A percentile compares a stretch with the other conserved stretches of the same genome.
These are phyloP conservation scores for Hecatera dysodea DNA, from an alignment of 2,888 invertebrate species.

Conservation along the genomic window DNA sequence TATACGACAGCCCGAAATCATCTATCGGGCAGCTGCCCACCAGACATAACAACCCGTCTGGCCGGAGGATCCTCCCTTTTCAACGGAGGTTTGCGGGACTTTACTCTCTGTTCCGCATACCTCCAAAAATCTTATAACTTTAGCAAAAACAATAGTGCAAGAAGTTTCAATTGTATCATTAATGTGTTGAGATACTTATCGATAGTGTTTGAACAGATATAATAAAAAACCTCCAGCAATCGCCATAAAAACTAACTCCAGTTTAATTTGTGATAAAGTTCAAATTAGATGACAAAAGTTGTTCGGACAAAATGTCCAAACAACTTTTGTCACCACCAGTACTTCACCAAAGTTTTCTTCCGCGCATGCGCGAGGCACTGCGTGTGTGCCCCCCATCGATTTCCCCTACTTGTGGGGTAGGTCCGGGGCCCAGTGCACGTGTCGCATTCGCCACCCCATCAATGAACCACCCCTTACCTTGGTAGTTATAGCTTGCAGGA, in stretches of 20 bases:
- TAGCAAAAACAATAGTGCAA: neutral
- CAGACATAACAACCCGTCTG: no score
- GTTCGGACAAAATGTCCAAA: neutral
- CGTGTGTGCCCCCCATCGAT: conserved; percentile 83
- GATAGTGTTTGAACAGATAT: neutral
- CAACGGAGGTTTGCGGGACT: no score
- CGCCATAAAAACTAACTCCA: neutral
- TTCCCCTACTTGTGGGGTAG: conserved; percentile 85
- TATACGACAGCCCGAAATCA: no score
- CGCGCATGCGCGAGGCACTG: conserved; percentile 81
- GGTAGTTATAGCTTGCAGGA: conserved; percentile 11
- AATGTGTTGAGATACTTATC: neutral
- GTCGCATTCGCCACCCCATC: conserved; percentile 64
- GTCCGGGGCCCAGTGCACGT: conserved; percentile 80
- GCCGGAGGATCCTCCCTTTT: no score
- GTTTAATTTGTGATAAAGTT: neutral
- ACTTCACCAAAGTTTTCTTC: conserved; percentile 57
- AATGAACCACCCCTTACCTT: conserved; percentile 68
- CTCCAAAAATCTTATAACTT: neutral
- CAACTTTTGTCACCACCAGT: conserved; percentile 68
- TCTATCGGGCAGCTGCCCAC: no score
- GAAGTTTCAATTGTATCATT: neutral
- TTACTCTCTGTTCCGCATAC: no score
- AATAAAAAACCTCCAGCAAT: neutral
- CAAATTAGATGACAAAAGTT: no score